phyloP scores from a whole-genome alignment of 1,140 invertebrate species.

The Mylabris phalerata region DNA sequence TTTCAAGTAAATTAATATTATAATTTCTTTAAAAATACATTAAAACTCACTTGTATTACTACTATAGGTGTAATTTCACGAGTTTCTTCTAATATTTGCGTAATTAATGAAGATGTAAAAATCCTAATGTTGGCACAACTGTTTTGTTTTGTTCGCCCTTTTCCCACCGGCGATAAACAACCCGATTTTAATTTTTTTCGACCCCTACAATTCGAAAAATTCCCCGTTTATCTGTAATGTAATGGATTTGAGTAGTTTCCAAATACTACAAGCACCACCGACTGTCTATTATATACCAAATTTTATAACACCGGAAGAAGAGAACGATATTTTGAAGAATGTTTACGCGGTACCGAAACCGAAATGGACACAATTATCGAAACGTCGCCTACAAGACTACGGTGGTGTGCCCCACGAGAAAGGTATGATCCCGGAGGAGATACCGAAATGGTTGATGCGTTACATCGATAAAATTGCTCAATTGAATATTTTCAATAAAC shows the following conservation, averaged over 20 bases:
- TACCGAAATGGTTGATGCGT: slow-evolving; percentile 76
- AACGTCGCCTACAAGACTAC: slow-evolving; percentile 92
- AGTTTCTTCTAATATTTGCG: too few relatives aligned
- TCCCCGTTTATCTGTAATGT: too few relatives aligned
- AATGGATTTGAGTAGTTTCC: slow-evolving; percentile 13
- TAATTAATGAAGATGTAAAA: too few relatives aligned
- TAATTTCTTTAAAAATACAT: too few relatives aligned
- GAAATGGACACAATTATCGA: slow-evolving; percentile 91
- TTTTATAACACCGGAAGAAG: slow-evolving; percentile 80
- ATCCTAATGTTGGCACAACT: too few relatives aligned
- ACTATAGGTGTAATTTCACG: too few relatives aligned
- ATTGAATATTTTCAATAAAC: slow-evolving; percentile 70
- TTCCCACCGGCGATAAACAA: too few relatives aligned
- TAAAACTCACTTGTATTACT: too few relatives aligned
- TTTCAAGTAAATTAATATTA: too few relatives aligned
- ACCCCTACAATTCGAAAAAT: too few relatives aligned
- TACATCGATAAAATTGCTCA: slow-evolving; percentile 68
- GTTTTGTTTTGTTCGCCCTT: too few relatives aligned
- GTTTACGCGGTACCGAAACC: slow-evolving; percentile 82
- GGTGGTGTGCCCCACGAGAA: slow-evolving; percentile 88
- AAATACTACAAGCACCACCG: slow-evolving; percentile 43
- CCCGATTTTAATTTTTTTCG: too few relatives aligned
- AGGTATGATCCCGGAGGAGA: slow-evolving; percentile 88
- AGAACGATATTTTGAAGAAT: slow-evolving; percentile 61
- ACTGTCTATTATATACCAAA: slow-evolving; percentile 84